These are phyloP conservation scores for Cotesia typhae DNA, from an alignment of 1,140 invertebrate genomes.

Conservation along the genomic window DNA sequence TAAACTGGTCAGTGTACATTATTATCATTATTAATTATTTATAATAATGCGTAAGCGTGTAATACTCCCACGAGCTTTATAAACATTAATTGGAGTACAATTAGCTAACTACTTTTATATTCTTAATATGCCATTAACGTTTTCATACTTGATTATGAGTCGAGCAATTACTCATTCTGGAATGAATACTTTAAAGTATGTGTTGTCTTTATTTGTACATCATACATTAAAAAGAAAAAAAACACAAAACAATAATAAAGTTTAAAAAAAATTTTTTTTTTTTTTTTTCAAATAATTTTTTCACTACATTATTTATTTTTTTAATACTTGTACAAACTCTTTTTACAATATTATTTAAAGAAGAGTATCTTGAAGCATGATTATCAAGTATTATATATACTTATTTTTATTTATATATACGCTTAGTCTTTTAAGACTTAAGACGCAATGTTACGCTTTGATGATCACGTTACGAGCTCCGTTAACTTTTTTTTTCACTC, in stretches of 20 bases:
- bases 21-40: neutral
- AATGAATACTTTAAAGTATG: too few species aligned
- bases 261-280: too few species aligned
- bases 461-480: slow-evolving; percentile 49
- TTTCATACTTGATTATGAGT: slow-evolving; percentile 42
- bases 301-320: too few species aligned
- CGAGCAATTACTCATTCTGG: slow-evolving; percentile 29
- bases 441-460: slow-evolving; percentile 46
- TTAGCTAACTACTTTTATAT: slow-evolving; percentile 24
- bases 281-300: too few species aligned
- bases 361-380: slow-evolving; percentile 22
- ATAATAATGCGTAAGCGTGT: neutral
- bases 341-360: slow-evolving; percentile 40
- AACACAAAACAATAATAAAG: too few species aligned
- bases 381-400: slow-evolving; percentile 11
- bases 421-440: neutral
- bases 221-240: too few species aligned
- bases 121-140: slow-evolving; percentile 42
- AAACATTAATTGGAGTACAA: slow-evolving; percentile 41
- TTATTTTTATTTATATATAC: slow-evolving; percentile 10
- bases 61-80: slow-evolving; percentile 24
- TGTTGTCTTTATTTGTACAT: too few species aligned
- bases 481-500: slow-evolving; percentile 45
- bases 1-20: too few species aligned
- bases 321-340: too few species aligned